Evolutionary conservation across 2,888 invertebrate genomes (phyloP).

Genomic region (Tenodera sinensis): DNA sequence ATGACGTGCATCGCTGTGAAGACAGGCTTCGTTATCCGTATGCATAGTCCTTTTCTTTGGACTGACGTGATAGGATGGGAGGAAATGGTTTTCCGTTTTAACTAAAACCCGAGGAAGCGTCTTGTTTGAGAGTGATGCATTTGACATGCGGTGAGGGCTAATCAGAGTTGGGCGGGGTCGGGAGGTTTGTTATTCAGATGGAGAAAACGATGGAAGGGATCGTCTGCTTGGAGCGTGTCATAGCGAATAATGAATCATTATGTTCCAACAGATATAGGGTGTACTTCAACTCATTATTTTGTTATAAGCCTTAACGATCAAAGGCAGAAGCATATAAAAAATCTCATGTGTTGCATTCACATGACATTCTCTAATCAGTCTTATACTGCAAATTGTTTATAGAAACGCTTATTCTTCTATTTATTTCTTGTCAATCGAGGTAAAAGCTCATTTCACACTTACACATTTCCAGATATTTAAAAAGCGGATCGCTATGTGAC

Average conservation of each 20-base stretch:
- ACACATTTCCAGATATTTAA: too few species aligned
- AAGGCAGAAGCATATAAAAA: too few species aligned
- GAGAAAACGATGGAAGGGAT: neutral
- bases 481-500: too few species aligned
- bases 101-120: neutral
- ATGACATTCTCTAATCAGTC: too few species aligned
- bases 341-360: too few species aligned
- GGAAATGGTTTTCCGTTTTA: neutral
- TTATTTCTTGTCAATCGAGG: too few species aligned
- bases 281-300: neutral
- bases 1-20: neutral
- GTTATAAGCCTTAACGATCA: too few species aligned
- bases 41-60: neutral
- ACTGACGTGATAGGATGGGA: neutral
- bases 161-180: neutral
- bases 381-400: too few species aligned
- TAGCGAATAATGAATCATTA: neutral
- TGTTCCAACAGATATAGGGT: neutral
- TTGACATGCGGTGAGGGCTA: conserved; percentile 2
- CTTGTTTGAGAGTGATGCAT: neutral
- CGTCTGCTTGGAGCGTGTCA: neutral
- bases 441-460: too few species aligned
- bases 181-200: neutral
- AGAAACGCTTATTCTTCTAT: too few species aligned
- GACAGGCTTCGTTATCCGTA: neutral